Evolutionary conservation across 1,140 invertebrate species (phyloP).

Genomic region (Lepidostoma basale): DNA sequence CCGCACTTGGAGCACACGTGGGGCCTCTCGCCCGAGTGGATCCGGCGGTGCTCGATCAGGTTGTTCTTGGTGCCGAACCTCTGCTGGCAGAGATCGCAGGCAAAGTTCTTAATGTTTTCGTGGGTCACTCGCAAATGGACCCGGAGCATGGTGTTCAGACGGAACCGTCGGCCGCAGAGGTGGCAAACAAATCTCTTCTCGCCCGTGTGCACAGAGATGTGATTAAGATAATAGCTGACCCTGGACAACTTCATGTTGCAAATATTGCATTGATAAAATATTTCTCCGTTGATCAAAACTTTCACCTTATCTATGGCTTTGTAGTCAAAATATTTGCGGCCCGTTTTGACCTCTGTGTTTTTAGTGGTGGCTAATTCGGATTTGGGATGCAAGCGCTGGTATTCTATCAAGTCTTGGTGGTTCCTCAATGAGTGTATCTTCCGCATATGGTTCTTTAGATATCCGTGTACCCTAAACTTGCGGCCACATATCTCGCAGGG

Average conservation of each 20-base stretch:
- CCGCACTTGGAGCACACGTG: constrained; percentile 84
- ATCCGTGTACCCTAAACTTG: constrained; percentile 40
- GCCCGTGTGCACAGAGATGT: constrained; percentile 61
- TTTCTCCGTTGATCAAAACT: constrained; percentile 55
- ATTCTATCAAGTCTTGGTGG: constrained; percentile 31
- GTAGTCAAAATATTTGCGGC: constrained; percentile 46
- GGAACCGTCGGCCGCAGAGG: constrained; percentile 45
- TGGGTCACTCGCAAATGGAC: constrained; percentile 59
- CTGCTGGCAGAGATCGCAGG: constrained; percentile 56
- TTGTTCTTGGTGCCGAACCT: constrained; percentile 55
- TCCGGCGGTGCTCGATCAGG: constrained; percentile 61
- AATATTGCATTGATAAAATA: constrained; percentile 62
- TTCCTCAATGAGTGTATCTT: constrained; percentile 34
- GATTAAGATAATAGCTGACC: constrained; percentile 65
- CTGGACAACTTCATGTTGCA: constrained; percentile 67
- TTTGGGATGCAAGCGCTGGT: constrained; percentile 20
- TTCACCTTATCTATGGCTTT: constrained; percentile 53
- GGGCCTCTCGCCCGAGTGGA: constrained; percentile 77
- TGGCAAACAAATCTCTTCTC: constrained; percentile 40
- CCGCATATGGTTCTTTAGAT: constrained; percentile 46
- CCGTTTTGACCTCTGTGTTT: constrained; percentile 1
- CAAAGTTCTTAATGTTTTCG: constrained; percentile 60
- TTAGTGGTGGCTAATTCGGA: constrained; percentile 2
- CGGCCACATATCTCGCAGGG: constrained; percentile 45
- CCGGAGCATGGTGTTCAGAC: constrained; percentile 28